These are phyloP conservation scores for Gonocerus acuteangulatus DNA, from an alignment of 2,888 invertebrate genomes.

Conservation along the genomic window DNA sequence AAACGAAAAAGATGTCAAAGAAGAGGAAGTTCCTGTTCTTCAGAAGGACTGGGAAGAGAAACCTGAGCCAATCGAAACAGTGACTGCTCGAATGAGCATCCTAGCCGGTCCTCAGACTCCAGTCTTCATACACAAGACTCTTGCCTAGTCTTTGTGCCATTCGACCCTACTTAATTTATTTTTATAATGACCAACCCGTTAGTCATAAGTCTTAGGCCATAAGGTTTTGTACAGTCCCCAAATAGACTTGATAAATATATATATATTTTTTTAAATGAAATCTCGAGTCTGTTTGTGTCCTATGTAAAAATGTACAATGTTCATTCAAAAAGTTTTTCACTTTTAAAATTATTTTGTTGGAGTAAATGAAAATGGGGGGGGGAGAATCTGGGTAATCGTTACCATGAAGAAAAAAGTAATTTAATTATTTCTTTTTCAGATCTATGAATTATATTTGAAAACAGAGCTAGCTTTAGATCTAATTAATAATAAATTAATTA, in stretches of 20 bases:
- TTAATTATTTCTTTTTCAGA: neutral
- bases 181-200: constrained; percentile 25
- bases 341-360: neutral
- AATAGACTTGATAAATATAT: constrained; percentile 18
- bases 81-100: constrained; percentile 30
- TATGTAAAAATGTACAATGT: constrained; percentile 13
- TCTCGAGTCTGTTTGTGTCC: constrained; percentile 15
- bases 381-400: constrained; percentile 12
- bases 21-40: constrained; percentile 29
- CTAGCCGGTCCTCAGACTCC: constrained; percentile 33
- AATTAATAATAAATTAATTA: too few species aligned
- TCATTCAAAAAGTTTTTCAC: constrained; percentile 4
- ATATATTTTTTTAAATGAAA: constrained; percentile 26
- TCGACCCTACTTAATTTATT: constrained; percentile 26
- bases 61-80: constrained; percentile 31
- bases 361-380: neutral
- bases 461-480: too few species aligned
- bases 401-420: constrained; percentile 16
- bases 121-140: constrained; percentile 33
- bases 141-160: constrained; percentile 28
- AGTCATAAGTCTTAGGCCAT: constrained; percentile 10
- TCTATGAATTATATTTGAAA: too few species aligned
- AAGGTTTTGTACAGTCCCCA: constrained; percentile 24
- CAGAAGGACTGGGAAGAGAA: constrained; percentile 24
- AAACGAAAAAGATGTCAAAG: constrained; percentile 30